A percentile compares a stretch with the other conserved stretches of the same genome.
These are phyloP conservation scores for Semicossyphus pulcher DNA, from an alignment of 2,113 vertebrate species.

Conservation along the genomic window DNA sequence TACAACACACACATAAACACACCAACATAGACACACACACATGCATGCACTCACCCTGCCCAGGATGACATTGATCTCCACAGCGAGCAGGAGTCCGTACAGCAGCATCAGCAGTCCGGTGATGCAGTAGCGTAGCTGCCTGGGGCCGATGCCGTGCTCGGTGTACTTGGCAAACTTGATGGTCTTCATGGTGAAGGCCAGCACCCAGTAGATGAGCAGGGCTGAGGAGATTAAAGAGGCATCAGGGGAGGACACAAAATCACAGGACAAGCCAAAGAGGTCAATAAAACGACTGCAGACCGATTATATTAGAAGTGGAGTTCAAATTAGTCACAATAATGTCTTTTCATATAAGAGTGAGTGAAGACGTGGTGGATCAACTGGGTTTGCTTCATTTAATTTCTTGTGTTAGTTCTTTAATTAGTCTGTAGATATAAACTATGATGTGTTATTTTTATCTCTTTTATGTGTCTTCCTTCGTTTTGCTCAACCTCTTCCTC, in stretches of 20 bases:
- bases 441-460: background rate
- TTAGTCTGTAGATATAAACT: background rate
- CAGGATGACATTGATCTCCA: slow-evolving; percentile 96
- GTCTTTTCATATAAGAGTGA: no score
- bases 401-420: background rate
- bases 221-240: slow-evolving; percentile 78
- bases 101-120: slow-evolving; percentile 91
- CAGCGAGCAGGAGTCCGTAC: slow-evolving; percentile 92
- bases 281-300: background rate
- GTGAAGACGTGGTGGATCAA: no score
- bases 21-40: slow-evolving; percentile 6
- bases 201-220: slow-evolving; percentile 93
- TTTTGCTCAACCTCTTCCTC: background rate
- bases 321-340: no score
- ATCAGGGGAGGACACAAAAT: slow-evolving; percentile 14
- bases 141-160: slow-evolving; percentile 90
- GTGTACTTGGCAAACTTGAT: slow-evolving; percentile 99
- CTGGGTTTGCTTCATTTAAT: background rate
- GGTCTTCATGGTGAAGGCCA: slow-evolving; percentile 96
- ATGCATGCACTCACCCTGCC: slow-evolving; percentile 89
- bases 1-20: background rate
- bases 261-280: background rate
- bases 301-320: background rate
- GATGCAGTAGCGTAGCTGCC: slow-evolving; percentile 97
- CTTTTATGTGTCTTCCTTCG: background rate